Percentiles rank a stretch among this genome's conserved stretches.
These are phyloP conservation scores for Megalurothrips usitatus DNA, from an alignment of 2,888 invertebrate species.

Conservation along the genomic window DNA sequence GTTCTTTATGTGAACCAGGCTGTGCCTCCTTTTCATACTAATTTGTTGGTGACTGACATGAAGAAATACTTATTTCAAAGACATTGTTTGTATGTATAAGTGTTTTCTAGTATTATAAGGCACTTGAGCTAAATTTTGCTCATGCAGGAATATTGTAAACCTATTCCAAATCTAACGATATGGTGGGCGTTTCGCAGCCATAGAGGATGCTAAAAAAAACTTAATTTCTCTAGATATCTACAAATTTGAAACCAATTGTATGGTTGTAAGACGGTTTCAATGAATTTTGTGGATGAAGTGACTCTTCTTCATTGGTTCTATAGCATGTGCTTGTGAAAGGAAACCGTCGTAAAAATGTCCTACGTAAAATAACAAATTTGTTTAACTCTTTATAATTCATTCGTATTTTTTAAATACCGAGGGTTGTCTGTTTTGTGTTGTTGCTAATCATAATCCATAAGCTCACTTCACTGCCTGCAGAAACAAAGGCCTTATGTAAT, in stretches of 20 bases:
- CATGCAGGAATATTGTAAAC: neutral
- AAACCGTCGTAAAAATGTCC: too few relatives aligned
- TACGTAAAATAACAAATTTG: too few relatives aligned
- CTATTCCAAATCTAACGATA: neutral
- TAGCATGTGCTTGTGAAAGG: too few relatives aligned
- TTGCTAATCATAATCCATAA: neutral
- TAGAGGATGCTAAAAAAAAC: neutral
- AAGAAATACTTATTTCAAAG: constrained; percentile 22
- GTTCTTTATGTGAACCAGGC: constrained; percentile 10
- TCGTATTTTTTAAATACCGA: too few relatives aligned
- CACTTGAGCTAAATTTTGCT: constrained; percentile 15
- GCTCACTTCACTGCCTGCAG: neutral
- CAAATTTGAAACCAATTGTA: neutral
- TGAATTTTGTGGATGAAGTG: too few relatives aligned
- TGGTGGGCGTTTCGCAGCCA: neutral
- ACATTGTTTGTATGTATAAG: constrained; percentile 12
- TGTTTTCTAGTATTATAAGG: neutral
- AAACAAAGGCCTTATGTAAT: neutral
- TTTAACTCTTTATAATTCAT: too few relatives aligned
- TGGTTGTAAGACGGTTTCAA: neutral
- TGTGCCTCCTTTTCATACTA: constrained; percentile 17
- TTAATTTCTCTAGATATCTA: neutral
- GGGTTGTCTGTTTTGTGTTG: neutral
- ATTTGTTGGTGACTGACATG: constrained; percentile 22
- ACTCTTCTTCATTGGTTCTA: too few relatives aligned